A percentile compares a stretch with the other conserved stretches of the same genome.
Conservation (phyloP, 1,140 invertebrate genomes). For the Tetraneura akinire region DNA sequence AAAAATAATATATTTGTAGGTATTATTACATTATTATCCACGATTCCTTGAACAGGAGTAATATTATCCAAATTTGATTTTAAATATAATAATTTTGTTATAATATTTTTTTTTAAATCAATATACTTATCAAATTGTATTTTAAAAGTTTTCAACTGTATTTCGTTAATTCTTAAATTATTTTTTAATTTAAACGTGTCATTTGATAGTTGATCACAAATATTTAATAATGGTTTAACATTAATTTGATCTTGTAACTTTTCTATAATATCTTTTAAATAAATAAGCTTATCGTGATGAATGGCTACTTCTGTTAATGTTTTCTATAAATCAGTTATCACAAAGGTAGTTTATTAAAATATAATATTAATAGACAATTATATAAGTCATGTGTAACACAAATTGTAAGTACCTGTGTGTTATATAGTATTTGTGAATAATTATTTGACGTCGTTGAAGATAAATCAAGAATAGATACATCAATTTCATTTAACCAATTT, state of each 20-base stretch:
- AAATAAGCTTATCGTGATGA: conserved; percentile 1
- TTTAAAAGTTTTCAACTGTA: neutral
- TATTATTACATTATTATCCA: neutral
- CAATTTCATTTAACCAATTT: conserved; percentile 11
- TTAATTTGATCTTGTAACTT: conserved; percentile 31
- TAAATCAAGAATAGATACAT: neutral
- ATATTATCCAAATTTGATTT: neutral
- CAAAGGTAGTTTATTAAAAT: neutral
- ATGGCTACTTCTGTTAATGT: neutral
- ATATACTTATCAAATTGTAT: conserved; percentile 11
- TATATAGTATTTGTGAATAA: neutral
- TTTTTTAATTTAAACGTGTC: conserved; percentile 19
- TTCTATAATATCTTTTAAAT: conserved; percentile 18
- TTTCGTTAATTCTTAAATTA: neutral
- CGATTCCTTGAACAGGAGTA: neutral
- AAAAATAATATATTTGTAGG: neutral
- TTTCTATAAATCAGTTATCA: neutral
- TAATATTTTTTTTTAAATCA: neutral
- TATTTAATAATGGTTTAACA: conserved; percentile 4
- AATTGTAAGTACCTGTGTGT: neutral
- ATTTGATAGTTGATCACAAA: neutral
- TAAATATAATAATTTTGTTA: neutral
- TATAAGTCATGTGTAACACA: neutral
- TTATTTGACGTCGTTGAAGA: neutral
- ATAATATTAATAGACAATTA: neutral